Percentiles rank a stretch among this genome's conserved stretches.
phyloP scores from a whole-genome alignment of 2,888 invertebrate species.

The Calliphora vomitoria region DNA sequence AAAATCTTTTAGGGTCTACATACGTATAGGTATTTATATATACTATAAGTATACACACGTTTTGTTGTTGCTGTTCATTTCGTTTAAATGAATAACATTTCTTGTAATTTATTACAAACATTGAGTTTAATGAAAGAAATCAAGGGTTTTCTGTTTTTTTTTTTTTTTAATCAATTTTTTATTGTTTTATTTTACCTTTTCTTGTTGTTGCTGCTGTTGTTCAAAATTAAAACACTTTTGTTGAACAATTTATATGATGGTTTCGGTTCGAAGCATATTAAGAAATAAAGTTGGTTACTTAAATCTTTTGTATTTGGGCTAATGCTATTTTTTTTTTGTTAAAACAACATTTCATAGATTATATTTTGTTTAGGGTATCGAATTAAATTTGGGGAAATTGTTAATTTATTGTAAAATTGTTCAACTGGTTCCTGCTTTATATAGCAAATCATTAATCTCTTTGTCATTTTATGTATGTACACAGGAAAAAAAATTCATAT shows the following conservation, averaged over 20 bases:
- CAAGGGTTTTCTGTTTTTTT: conserved; percentile 19
- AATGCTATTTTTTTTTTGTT: conserved; percentile 10
- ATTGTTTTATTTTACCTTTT: conserved; percentile 35
- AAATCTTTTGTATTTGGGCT: conserved; percentile 51
- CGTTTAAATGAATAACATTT: conserved; percentile 56
- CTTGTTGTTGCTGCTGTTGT: too few relatives aligned
- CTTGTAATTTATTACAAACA: conserved; percentile 67
- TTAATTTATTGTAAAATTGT: too few relatives aligned
- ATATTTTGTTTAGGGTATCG: too few relatives aligned
- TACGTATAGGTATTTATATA: too few relatives aligned
- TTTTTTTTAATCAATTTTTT: conserved; percentile 55
- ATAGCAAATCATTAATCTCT: too few relatives aligned
- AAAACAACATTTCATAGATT: neutral
- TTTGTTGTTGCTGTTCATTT: conserved; percentile 25
- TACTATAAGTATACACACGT: too few relatives aligned
- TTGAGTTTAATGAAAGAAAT: conserved; percentile 62
- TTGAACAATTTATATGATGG: neutral
- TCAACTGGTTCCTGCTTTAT: too few relatives aligned
- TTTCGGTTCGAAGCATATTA: neutral
- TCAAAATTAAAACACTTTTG: neutral
- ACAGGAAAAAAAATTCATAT: too few relatives aligned
- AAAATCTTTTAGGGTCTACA: conserved; percentile 40
- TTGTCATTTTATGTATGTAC: too few relatives aligned
- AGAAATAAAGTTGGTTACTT: conserved; percentile 49
- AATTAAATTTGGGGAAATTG: too few relatives aligned